A percentile compares a stretch with the other conserved stretches of the same genome.
Evolutionary conservation across 2,888 invertebrate species (phyloP).

Genomic region (Ophion ventricosus): DNA sequence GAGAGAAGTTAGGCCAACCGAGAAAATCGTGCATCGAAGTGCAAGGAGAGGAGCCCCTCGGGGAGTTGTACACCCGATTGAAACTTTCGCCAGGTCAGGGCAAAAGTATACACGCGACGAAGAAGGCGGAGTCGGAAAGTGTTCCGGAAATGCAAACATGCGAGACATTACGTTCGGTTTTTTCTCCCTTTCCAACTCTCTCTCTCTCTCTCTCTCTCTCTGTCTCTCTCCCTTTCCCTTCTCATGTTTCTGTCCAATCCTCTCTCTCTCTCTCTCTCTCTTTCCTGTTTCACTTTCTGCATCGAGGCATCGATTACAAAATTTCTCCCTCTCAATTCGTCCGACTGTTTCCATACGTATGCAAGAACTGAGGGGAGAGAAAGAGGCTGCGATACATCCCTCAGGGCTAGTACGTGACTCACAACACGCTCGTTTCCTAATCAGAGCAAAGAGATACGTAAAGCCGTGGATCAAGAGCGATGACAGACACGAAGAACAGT

Average conservation of each 20-base stretch:
- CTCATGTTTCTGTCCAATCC: not conserved
- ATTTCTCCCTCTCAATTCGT: conserved; percentile 33
- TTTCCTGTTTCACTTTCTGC: not conserved
- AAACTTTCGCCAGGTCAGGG: conserved; percentile 58
- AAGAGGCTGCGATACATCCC: conserved; percentile 45
- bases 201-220: not conserved
- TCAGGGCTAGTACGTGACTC: conserved; percentile 55
- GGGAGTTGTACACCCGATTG: conserved; percentile 39
- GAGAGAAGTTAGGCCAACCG: conserved; percentile 26
- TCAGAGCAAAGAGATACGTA: conserved; percentile 29
- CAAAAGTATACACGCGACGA: conserved; percentile 14
- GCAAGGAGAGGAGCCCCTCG: conserved; percentile 43
- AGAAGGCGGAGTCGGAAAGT: conserved; percentile 45
- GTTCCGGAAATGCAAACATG: conserved; percentile 54
- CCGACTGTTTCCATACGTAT: not conserved
- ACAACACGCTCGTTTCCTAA: conserved; percentile 47
- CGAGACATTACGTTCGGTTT: conserved; percentile 21
- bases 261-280: not conserved
- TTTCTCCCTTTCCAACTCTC: not conserved
- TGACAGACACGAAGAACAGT: not conserved
- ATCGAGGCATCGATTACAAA: conserved; percentile 39
- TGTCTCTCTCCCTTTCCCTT: no score
- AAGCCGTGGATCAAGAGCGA: not conserved
- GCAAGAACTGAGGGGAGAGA: conserved; percentile 3
- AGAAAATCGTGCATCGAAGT: conserved; percentile 54